Evolutionary conservation across 2,797 vertebrate species (phyloP), one percentile per base, ranked within the genome.

Genomic region (Anableps anableps): DNA sequence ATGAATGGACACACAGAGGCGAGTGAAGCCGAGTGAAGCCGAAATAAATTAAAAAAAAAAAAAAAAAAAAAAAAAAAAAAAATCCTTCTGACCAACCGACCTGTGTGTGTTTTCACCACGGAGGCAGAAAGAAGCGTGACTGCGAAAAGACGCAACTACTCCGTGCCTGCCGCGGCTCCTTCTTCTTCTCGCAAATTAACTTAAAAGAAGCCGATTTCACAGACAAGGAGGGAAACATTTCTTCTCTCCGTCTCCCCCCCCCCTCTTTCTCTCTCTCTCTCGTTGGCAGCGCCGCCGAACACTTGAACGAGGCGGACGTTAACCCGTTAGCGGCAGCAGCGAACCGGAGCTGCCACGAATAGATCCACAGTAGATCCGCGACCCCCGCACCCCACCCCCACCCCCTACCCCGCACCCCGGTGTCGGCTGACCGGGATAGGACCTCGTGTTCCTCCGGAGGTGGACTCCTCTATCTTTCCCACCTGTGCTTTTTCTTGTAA

Each of bases 41-140:
- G 94, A 95, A 94, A 88, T 89, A 36, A 7, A 55, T 19, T 1
- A 58, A 60, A 29, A 29, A 1, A 29, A 31, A 60, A 60, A 60
- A 60, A n/a, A n/a, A n/a, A n/a, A n/a, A n/a, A n/a, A n/a, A n/a
- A n/a, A n/a, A n/a, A n/a, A n/a, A n/a, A n/a, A n/a, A n/a, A n/a
- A 29, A 45, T 47, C 68, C 68, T 74, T 83, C 89, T 88, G 94
- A 94, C 93, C 90, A 91, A 92, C 83, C 93, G 94, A 94, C 93
- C 91, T 89, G 94, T 80, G 50, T 79, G 89, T 70, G 89, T 86
- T 82, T 86, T 53, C 80, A 84, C 82, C 88, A 87, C 87, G 79
- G 89, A 81, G 80, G 84, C 88, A 88, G 81, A 83, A 50, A 92
- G 94, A 88, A 90, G 94, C 92, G 93, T 92, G 93, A 94, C 91